Evolutionary conservation across 2,888 invertebrate species (phyloP).

Genomic region (Xanthorhoe designata): DNA sequence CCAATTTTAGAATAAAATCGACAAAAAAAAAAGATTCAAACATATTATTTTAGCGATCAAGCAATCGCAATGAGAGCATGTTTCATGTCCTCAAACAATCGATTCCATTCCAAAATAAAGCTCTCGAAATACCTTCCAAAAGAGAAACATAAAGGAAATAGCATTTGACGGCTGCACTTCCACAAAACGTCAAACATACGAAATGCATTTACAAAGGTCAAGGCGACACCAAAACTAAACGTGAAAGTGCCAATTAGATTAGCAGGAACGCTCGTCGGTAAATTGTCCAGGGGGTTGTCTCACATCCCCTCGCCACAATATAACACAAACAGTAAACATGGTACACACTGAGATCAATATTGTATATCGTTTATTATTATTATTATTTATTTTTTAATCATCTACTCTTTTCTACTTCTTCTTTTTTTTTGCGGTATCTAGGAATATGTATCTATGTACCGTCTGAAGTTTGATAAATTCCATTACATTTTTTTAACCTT

Average conservation of each 20-base stretch:
- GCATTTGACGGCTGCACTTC: conserved; percentile 12
- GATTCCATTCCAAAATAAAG: background rate
- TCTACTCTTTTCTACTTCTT: no score
- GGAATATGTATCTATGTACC: no score
- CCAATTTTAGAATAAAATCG: no score
- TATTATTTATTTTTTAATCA: no score
- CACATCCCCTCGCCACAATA: conserved; percentile 49
- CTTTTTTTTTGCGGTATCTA: no score
- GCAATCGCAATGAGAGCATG: no score
- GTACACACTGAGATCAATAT: background rate
- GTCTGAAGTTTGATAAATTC: no score
- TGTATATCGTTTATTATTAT: no score
- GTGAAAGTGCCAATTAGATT: conserved; percentile 82
- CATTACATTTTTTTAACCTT: no score
- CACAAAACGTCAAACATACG: conserved; percentile 46
- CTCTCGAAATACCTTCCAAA: conserved; percentile 1
- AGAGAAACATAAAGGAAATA: conserved; percentile 5
- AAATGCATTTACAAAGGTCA: conserved; percentile 82
- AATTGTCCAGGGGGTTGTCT: conserved; percentile 72
- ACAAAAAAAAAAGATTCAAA: no score
- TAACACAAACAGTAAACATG: background rate
- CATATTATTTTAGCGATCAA: no score
- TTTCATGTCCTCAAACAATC: no score
- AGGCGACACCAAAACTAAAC: conserved; percentile 71
- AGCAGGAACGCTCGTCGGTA: conserved; percentile 70